These are phyloP conservation scores for Orthosia gothica DNA, from an alignment of 2,888 invertebrate genomes.

Conservation along the genomic window DNA sequence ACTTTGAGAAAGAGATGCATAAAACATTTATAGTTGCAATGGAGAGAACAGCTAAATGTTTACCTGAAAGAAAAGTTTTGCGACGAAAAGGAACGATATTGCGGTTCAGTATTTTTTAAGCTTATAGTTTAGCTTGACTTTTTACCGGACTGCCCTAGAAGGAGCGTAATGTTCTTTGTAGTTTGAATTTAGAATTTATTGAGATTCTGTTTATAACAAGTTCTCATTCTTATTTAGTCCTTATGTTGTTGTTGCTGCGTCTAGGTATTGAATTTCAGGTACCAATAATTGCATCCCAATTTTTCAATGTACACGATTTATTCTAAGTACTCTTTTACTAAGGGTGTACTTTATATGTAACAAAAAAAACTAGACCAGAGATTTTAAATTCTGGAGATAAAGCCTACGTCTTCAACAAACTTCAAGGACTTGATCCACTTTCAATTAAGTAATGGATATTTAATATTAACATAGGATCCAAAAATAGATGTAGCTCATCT, in stretches of 20 bases:
- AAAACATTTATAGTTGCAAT: slow-evolving; percentile 46
- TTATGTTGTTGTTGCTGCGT: not conserved
- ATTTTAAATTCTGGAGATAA: not conserved
- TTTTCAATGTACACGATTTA: not conserved
- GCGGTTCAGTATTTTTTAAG: slow-evolving; percentile 26
- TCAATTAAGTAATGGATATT: slow-evolving; percentile 31
- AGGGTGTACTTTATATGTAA: too few species aligned
- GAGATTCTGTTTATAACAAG: not conserved
- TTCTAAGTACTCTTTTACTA: too few species aligned
- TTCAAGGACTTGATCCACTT: not conserved
- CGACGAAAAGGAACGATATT: slow-evolving; percentile 22
- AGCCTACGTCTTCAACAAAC: not conserved
- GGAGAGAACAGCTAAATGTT: slow-evolving; percentile 43
- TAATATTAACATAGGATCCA: slow-evolving; percentile 23
- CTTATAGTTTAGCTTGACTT: slow-evolving; percentile 15
- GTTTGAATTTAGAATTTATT: not conserved
- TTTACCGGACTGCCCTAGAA: too few species aligned
- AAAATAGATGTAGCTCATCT: slow-evolving; percentile 5
- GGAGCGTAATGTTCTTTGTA: not conserved
- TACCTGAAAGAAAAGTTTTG: slow-evolving; percentile 26
- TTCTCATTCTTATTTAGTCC: not conserved
- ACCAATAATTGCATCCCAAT: not conserved
- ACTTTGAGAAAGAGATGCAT: slow-evolving; percentile 35
- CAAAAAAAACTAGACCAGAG: not conserved
- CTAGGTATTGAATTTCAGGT: not conserved